Base-by-base conservation (phyloP, 2,888 invertebrate species). In the Lasioglossum malachurum region DNA sequence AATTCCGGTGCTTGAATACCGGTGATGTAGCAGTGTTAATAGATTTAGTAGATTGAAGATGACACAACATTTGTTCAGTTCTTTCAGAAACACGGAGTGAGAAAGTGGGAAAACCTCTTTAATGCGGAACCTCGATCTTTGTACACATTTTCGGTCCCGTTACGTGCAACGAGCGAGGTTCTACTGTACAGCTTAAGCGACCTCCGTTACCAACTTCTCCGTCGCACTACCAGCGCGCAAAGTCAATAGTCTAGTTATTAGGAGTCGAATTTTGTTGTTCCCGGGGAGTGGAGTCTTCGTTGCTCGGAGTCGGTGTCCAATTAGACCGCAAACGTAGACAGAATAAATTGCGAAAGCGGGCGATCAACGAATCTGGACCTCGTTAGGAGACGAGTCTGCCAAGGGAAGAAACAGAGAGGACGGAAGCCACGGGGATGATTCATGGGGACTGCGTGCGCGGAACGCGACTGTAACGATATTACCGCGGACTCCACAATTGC, bases 341-440 rank as follows among this genome's bases (percentile, higher is more conserved):
- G 69, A 69, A 38, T 64, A 31, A 73, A n/a, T 19, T 5, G 44
- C 27, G 31, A 27, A 27, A 31, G 23, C 35, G 69, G 53, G n/a
- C 57, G 38, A 75, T 67, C 67, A 67, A 53, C 74, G 44, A 67
- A 77, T 57, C 31, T 27, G 53, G 53, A 44, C 41, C 49, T 80
- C 80, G 79, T 80, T 74, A 80, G 57, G 38, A 12, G 49, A 83
- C 38, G 38, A 38, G 69, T 38, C 69, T 38, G 35, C 38, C 35
- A 27, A 10, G n/a, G 67, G 35, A 16, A 69, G 46, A 44, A 44
- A 73, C 38, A 44, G 16, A 31, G 44, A 23, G 23, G 49, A 44
- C n/a, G 23, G 46, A 80, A 53, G 44, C 19, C 4, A 91, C 89
- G 92, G 67, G 86, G 83, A 91, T 91, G 92, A 92, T 90, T 92